Evolutionary conservation across 1,140 invertebrate genomes (phyloP), one percentile per base, ranked within the genome.

Genomic region (Eriosoma lanigerum): DNA sequence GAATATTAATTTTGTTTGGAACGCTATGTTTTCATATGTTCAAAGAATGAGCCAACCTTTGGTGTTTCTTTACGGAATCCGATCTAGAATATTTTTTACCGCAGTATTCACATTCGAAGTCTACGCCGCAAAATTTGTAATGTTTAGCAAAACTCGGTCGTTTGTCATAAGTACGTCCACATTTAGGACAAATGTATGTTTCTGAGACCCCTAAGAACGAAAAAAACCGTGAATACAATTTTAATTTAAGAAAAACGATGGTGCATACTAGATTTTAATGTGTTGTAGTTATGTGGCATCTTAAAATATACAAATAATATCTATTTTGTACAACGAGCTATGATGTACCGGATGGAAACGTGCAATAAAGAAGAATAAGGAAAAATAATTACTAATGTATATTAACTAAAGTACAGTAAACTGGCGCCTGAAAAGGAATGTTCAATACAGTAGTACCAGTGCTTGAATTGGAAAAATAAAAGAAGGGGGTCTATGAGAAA

Each of bases 31-130:
- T 44, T 21, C 19, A 75, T 83, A 83, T 12, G 84, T 83, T 10
- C 84, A 78, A 29, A 84, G 83, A 12, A 84, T 84, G 81, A 83
- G 85, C 81, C 85, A 84, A 56, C 85, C 83, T 24, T 83, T 83
- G 38, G 83, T 82, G 81, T 85, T 85, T 76, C 52, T 72, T 81
- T 32, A 68, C 68, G 38, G 64, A 70, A 72, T 72, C 80, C 21
- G 62, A 58, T 60, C 68, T 68, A 50, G 62, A 70, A 72, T 70
- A 81, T 48, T 58, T 81, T 72, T 81, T 81, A 52, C 80, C 66
- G 44, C 80, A 81, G 19, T 29, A 68, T 21, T 58, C 10, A 32
- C 80, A 81, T 46, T 81, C 66, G 52, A 70, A 72, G 50, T 78
- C 38, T 60, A 81, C 38, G 32, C 78, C 78, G 60, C 78, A 81